These are phyloP conservation scores for Stegana nigrithorax DNA, from an alignment of 2,888 invertebrate species.

Conservation along the genomic window DNA sequence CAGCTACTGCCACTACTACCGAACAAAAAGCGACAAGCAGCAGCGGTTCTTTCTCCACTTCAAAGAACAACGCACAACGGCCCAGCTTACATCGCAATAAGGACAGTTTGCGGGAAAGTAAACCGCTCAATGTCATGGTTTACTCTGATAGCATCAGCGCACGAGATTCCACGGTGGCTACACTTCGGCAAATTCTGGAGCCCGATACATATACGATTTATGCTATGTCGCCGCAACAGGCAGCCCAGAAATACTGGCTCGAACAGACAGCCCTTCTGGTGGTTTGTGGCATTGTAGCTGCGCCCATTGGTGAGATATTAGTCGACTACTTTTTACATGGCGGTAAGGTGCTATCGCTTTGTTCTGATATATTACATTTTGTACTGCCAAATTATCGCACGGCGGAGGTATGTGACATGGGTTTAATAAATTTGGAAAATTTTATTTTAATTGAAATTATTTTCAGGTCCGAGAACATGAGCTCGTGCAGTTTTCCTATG, in stretches of 20 bases:
- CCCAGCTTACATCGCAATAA: conserved; percentile 62
- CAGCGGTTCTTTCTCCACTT: conserved; percentile 30
- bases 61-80: conserved; percentile 44
- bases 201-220: conserved; percentile 75
- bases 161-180: conserved; percentile 79
- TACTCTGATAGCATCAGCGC: conserved; percentile 83
- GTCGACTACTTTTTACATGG: conserved; percentile 80
- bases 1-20: neutral
- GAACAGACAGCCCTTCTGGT: conserved; percentile 80
- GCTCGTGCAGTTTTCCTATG: conserved; percentile 84
- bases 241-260: conserved; percentile 63
- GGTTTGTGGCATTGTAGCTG: conserved; percentile 80
- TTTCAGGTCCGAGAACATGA: conserved; percentile 82
- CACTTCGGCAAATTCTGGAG: conserved; percentile 77
- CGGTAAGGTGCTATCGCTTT: conserved; percentile 81
- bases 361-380: conserved; percentile 82
- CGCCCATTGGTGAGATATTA: conserved; percentile 75
- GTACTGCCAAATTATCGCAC: conserved; percentile 85
- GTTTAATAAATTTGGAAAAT: neutral
- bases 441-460: neutral
- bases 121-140: conserved; percentile 84
- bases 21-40: conserved; percentile 2
- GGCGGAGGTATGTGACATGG: conserved; percentile 80
- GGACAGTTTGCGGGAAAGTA: conserved; percentile 68
- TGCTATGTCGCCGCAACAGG: conserved; percentile 70